Evolutionary conservation across 2,888 invertebrate species (phyloP), one percentile per base, ranked within the genome.

Genomic region (Hartigia nigra): DNA sequence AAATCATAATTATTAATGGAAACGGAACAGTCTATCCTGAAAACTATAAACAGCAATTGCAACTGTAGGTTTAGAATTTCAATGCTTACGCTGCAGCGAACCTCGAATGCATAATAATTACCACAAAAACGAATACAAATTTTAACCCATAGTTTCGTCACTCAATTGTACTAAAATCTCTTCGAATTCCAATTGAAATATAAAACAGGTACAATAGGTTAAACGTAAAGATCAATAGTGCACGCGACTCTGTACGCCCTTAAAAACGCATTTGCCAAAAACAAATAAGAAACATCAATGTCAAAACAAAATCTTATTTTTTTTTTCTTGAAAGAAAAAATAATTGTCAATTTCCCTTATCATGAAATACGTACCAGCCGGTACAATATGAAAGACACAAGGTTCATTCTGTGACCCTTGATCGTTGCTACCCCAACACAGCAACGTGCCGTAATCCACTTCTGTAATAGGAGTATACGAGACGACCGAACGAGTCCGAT

Each of bases 381-480:
- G 95, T 84, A 95, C 95, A 84, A 96, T 94, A 88, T 94, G 94
- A 90, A 94, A 96, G 76, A 95, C 94, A 90, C 96, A 96, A 0
- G 96, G 96, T 81, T 95, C 95, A 84, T 93, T 93, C 90, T 96
- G 96, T 82, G 93, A 92, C 75, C 96, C 96, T 84, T 95, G 94
- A 88, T 95, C 95, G 91, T 96, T 96, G 86, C 92, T 93, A 12
- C 95, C 96, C 95, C 95, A 95, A 88, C 96, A 96, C 72, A 95
- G 92, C 70, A 96, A 92, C 32, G 95, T 95, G 36, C 96, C 96
- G 87, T 96, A 96, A 92, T 96, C 96, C 89, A 93, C 89, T 88
- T 96, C 96, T 69, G 94, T 95, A 92, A 94, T 93, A n/a, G 96
- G 96, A 75, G 94, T 95, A 89, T 95, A 96, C 80, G 94, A 93